Evolutionary conservation across 2,113 vertebrate species (phyloP), one percentile per base, ranked within the genome.

Genomic region (Stictonetta naevosa): DNA sequence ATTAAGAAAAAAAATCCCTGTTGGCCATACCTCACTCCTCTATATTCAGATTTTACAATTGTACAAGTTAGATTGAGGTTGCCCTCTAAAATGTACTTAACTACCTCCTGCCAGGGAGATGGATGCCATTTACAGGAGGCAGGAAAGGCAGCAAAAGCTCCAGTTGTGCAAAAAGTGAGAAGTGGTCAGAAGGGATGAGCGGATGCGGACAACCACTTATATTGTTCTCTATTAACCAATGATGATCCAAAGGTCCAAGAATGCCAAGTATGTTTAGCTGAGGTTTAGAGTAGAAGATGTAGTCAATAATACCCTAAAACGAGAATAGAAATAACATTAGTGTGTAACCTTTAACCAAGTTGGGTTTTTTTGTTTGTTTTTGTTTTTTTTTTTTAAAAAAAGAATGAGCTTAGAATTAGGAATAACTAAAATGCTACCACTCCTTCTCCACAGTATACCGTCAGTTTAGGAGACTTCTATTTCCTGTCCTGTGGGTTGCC

Each of bases 261-360:
- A 99, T 98, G 90, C 99, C 99, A 97, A 99, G 97, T 94, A 99
- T 99, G 95, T 99, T 99, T 97, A 99, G 98, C 90, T 99, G 98
- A 98, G 99, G 99, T 98, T 99, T 99, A 83, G 99, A 99, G 97
- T 99, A 99, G 98, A 99, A 99, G 98, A 99, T 99, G 98, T 99
- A 99, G 98, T 99, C 99, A 96, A 99, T 99, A 97, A 99, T 98
- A 98, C 99, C 99, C 99, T 99, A 96, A 59, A 98, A 97, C 64
- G 90, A 75, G 93, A 90, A 11, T 34, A 59, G 22, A 85, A 88
- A 97, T 40, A 90, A 91, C 0, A 19, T 67, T 82, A 96, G 62
- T 13, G 28, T 42, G 23, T 42, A 44, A 69, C 86, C 60, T 81
- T 44, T n/a, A 78, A 11, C 60, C 31, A 67, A 69, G 72, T 20